Evolutionary conservation across 1,140 invertebrate genomes (phyloP).

Genomic region (Psilanteris sp.): DNA sequence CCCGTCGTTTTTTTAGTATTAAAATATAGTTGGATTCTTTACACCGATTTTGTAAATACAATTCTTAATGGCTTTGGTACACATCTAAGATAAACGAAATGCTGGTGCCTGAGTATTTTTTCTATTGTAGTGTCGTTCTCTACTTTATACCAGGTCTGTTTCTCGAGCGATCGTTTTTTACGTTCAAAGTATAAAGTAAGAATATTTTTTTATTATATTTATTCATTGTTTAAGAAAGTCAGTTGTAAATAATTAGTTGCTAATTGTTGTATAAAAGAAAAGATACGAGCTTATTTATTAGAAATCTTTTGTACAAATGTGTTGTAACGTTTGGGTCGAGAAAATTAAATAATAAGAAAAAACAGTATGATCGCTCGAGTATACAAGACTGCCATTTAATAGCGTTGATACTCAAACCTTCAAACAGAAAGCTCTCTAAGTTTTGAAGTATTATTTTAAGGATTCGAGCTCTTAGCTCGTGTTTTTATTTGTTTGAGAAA

Average conservation of each 20-base stretch:
- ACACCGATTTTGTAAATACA: slow-evolving; percentile 59
- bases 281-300: slow-evolving; percentile 41
- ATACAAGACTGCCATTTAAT: slow-evolving; percentile 11
- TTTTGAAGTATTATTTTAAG: slow-evolving; percentile 49
- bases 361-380: slow-evolving; percentile 18
- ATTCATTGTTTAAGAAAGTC: slow-evolving; percentile 29
- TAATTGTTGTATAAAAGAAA: slow-evolving; percentile 44
- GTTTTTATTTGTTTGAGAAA: not conserved
- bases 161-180: slow-evolving; percentile 40
- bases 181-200: slow-evolving; percentile 7
- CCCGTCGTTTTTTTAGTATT: slow-evolving; percentile 45
- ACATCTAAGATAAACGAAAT: slow-evolving; percentile 34
- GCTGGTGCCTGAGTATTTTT: slow-evolving; percentile 50
- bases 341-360: slow-evolving; percentile 9
- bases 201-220: slow-evolving; percentile 48
- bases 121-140: slow-evolving; percentile 26
- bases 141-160: slow-evolving; percentile 21
- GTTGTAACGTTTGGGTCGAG: slow-evolving; percentile 3
- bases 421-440: slow-evolving; percentile 47
- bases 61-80: slow-evolving; percentile 53
- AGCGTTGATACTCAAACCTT: slow-evolving; percentile 48
- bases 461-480: not conserved
- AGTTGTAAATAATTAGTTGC: slow-evolving; percentile 45
- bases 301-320: slow-evolving; percentile 37
- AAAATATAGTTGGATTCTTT: slow-evolving; percentile 50